Conservation (phyloP, 1,140 invertebrate species). For the Macrosteles quadrilineatus region DNA sequence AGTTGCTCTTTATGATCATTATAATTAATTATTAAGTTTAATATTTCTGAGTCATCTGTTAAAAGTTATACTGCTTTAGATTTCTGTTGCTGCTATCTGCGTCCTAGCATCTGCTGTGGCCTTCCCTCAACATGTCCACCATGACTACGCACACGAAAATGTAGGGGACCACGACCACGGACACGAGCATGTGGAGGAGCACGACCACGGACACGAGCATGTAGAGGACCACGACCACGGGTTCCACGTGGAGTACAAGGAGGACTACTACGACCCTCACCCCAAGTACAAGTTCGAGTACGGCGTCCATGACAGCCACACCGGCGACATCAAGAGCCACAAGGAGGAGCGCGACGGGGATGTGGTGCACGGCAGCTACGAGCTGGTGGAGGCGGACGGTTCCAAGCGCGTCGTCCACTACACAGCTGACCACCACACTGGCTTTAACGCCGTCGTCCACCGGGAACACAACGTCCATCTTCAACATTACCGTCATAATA, state of each 20-base stretch:
- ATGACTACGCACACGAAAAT: no score
- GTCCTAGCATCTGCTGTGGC: no score
- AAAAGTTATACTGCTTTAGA: no score
- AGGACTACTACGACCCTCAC: slow-evolving; percentile 38
- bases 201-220: background rate
- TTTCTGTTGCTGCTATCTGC: no score
- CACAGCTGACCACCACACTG: slow-evolving; percentile 42
- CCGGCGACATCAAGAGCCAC: slow-evolving; percentile 58
- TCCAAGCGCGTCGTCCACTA: slow-evolving; percentile 44
- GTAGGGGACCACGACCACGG: no score
- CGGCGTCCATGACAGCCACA: slow-evolving; percentile 53
- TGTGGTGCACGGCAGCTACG: slow-evolving; percentile 38
- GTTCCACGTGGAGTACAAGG: slow-evolving; percentile 3
- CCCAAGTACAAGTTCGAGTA: slow-evolving; percentile 55
- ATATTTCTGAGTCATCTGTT: no score
- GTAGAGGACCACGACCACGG: background rate
- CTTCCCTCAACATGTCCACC: no score
- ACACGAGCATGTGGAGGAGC: no score
- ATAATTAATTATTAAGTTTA: no score
- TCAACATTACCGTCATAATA: background rate
- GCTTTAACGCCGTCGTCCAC: slow-evolving; percentile 32
- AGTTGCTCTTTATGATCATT: no score
- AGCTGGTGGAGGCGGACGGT: slow-evolving; percentile 43
- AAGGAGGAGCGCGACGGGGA: slow-evolving; percentile 53
- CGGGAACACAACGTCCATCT: background rate